phyloP scores from a whole-genome alignment of 2,113 vertebrate species.

The Xenus cinereus region DNA sequence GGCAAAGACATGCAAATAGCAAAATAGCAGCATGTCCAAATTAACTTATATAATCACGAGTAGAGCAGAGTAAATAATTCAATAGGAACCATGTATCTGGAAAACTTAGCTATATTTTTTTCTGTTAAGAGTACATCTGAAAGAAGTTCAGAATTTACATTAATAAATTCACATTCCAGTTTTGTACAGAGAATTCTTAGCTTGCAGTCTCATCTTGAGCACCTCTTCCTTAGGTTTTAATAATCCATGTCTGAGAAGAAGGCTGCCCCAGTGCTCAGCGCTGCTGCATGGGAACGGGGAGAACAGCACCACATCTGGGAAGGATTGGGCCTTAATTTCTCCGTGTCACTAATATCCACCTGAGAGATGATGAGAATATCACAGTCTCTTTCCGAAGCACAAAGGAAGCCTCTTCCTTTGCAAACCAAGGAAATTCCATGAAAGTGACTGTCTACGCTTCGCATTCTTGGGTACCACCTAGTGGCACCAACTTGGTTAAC shows the following conservation, averaged over 20 bases:
- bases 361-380: not conserved
- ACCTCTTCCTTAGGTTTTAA: not conserved
- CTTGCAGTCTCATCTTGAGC: not conserved
- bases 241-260: not conserved
- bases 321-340: not conserved
- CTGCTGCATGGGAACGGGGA: not conserved
- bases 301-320: not conserved
- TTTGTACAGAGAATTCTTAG: not conserved
- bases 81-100: not conserved
- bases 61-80: not conserved
- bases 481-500: conserved; percentile 7
- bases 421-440: not conserved
- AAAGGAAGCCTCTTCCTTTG: not conserved
- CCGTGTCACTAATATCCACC: not conserved
- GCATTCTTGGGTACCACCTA: conserved; percentile 65
- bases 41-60: conserved; percentile 7
- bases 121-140: not conserved
- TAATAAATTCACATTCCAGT: not conserved
- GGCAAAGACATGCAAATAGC: not conserved
- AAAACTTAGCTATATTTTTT: not conserved
- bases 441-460: not conserved
- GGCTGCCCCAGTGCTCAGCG: not conserved
- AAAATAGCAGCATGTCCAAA: not conserved
- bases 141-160: not conserved
- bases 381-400: not conserved